Percentiles rank a stretch among this genome's conserved stretches.
Conservation (phyloP, 2,113 vertebrate genomes). For the Egretta garzetta region DNA sequence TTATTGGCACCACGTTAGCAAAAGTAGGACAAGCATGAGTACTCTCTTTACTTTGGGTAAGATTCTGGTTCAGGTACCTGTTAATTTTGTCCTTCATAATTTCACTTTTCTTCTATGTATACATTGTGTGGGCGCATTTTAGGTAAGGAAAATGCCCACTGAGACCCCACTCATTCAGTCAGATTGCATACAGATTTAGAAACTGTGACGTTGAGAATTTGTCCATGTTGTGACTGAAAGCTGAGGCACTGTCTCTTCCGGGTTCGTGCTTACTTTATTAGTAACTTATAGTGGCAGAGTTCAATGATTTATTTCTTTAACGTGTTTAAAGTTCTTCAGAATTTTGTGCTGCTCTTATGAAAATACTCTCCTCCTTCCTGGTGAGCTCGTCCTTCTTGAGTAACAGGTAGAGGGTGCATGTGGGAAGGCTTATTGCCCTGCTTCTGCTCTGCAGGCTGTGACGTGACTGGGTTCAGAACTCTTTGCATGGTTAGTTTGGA, state of each 20-base stretch:
- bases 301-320: slow-evolving; percentile 12
- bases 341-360: slow-evolving; percentile 18
- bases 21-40: not conserved
- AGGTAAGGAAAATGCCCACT: not conserved
- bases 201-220: not conserved
- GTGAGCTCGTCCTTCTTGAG: slow-evolving; percentile 38
- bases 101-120: not conserved
- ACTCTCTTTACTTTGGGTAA: not conserved
- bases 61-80: not conserved
- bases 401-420: slow-evolving; percentile 50
- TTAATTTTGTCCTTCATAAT: not conserved
- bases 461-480: not conserved
- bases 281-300: not conserved
- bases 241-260: not conserved
- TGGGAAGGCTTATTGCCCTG: not conserved
- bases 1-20: not conserved
- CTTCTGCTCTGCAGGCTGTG: slow-evolving; percentile 33
- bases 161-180: not conserved
- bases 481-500: slow-evolving; percentile 27
- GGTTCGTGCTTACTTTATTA: not conserved
- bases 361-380: slow-evolving; percentile 36
- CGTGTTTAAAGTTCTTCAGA: slow-evolving; percentile 22
- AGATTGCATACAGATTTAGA: not conserved
- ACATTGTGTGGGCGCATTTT: not conserved
- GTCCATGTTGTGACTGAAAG: not conserved